Evolutionary conservation across 2,888 invertebrate species (phyloP), one percentile per base, ranked within the genome.

Genomic region (Drosophila sordidapex): DNA sequence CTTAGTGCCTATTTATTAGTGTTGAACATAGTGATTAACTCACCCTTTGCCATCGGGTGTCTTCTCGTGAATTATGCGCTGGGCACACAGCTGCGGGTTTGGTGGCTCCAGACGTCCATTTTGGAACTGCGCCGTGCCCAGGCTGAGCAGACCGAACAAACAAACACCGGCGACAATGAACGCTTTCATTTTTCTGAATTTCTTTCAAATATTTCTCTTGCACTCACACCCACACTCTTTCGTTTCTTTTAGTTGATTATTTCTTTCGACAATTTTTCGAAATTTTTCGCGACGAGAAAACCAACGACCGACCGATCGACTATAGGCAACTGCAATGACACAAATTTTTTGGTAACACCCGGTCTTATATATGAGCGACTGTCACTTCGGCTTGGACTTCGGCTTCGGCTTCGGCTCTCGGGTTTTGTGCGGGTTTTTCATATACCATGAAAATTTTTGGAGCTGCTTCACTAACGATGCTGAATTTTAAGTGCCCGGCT

Each of bases 101-200:
- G 97, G 97, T 15, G 96, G 95, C 92, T 97, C 97, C 86, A 97
- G 93, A 80, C 97, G 95, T 36, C 97, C 96, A 90, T 96, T 96
- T 62, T 95, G 95, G 93, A 96, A 96, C 93, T 97, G 97, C 62
- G 95, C 96, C 69, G 82, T 60, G 67, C 90, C 74, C 72, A 92
- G 87, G 83, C 92, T 90, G 74, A 93, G 74, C 64, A 93, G 85
- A 72, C 93, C 91, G 62, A 93, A 90, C 78, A 93, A 87, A 84
- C 92, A 92, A 62, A 94, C 93, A 79, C 94, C 84, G 69, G 94
- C 94, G 69, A 94, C 87, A 70, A 91, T 72, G 69, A 94, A 88
- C 59, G 92, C 92, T 77, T 91, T 93, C 93, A 93, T 93, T 79
- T 79, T 82, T 82, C 70, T 54, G 27, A 40, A 33, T 75, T 51